phyloP scores from a whole-genome alignment of 2,797 vertebrate species.

The Sphaeramia orbicularis region DNA sequence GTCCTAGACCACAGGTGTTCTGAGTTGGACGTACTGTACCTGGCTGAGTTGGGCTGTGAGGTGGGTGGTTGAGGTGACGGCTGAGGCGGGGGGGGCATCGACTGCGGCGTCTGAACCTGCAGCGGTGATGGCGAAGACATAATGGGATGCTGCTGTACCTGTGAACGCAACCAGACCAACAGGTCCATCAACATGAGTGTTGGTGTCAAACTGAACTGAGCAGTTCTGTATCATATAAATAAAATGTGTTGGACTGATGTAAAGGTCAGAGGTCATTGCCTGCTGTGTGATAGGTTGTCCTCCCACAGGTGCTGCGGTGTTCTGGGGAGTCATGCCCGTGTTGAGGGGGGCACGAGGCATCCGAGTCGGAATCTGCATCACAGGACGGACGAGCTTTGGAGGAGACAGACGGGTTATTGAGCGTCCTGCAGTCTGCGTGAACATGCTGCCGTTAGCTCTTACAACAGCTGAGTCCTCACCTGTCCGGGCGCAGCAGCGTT shows the following conservation, averaged over 20 bases:
- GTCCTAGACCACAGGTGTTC: no score
- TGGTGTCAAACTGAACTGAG: no score
- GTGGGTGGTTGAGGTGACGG: constrained; percentile 93
- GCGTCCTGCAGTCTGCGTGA: background rate
- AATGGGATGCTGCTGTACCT: constrained; percentile 88
- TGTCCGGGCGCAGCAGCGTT: constrained; percentile 77
- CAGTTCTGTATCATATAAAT: no score
- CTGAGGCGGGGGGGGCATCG: constrained; percentile 95
- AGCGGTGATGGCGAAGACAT: constrained; percentile 95
- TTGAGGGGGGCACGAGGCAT: constrained; percentile 88
- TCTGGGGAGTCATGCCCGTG: constrained; percentile 84
- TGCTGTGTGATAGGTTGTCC: constrained; percentile 91
- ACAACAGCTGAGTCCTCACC: constrained; percentile 83
- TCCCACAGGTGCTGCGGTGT: constrained; percentile 86
- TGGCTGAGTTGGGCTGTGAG: constrained; percentile 94
- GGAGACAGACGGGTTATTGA: constrained; percentile 28
- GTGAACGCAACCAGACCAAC: constrained; percentile 20
- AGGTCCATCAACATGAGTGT: no score
- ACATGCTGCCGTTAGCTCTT: background rate
- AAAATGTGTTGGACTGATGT: background rate
- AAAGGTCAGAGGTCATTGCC: constrained; percentile 78
- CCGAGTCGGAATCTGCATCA: constrained; percentile 90
- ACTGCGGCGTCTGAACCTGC: constrained; percentile 91
- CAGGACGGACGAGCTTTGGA: constrained; percentile 92
- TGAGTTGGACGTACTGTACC: constrained; percentile 71